phyloP scores from a whole-genome alignment of 2,113 vertebrate genomes.

The Otus sunia region DNA sequence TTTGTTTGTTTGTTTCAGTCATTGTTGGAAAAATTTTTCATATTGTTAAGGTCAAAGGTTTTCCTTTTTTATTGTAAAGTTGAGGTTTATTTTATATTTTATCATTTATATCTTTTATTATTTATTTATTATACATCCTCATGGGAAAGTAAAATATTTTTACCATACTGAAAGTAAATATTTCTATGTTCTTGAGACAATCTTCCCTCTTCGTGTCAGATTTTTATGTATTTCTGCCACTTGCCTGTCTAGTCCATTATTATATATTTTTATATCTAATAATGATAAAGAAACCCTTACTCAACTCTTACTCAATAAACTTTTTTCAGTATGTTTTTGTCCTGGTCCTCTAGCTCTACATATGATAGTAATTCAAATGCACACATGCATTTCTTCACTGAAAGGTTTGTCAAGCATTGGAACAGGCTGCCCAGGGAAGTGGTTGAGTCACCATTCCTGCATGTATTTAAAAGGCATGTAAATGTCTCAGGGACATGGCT shows the following conservation, averaged over 20 bases:
- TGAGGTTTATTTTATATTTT: not conserved
- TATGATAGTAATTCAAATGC: not conserved
- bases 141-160: not conserved
- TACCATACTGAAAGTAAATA: not conserved
- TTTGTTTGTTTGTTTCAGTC: not conserved
- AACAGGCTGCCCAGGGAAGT: not conserved
- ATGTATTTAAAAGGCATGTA: not conserved
- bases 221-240: not conserved
- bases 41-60: not conserved
- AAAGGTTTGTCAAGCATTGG: not conserved
- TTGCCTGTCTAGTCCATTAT: not conserved
- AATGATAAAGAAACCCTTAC: not conserved
- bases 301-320: not conserved
- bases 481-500: not conserved
- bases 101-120: too few species aligned
- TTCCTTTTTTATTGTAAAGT: not conserved
- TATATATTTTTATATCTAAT: not conserved
- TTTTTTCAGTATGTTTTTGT: not conserved
- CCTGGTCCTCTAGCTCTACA: not conserved
- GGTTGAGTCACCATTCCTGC: not conserved
- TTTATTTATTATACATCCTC: not conserved
- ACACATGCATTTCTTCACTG: not conserved
- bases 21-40: not conserved
- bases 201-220: not conserved
- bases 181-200: not conserved